phyloP scores from a whole-genome alignment of 2,888 invertebrate genomes.

The Lasioglossum oenotherae region DNA sequence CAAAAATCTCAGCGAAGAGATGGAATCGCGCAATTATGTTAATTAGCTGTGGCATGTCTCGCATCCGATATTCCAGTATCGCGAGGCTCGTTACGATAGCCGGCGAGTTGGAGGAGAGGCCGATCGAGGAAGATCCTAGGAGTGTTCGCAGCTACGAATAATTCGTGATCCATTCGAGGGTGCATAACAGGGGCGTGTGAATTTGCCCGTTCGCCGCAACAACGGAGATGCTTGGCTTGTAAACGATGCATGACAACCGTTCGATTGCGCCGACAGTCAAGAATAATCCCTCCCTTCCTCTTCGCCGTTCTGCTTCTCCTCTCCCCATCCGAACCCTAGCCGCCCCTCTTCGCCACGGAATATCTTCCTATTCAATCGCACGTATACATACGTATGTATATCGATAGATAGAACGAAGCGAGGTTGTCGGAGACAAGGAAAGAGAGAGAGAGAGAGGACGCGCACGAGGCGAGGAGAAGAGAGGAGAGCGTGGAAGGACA shows the following conservation, averaged over 20 bases:
- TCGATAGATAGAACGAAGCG: slow-evolving; percentile 20
- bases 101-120: slow-evolving; percentile 34
- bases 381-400: slow-evolving; percentile 14
- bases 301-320: background rate
- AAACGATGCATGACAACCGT: slow-evolving; percentile 72
- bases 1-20: background rate
- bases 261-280: slow-evolving; percentile 54
- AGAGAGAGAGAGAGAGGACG: slow-evolving; percentile 49
- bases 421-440: slow-evolving; percentile 36
- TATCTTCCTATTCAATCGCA: slow-evolving; percentile 55
- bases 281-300: slow-evolving; percentile 58
- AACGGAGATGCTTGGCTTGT: slow-evolving; percentile 73
- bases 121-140: slow-evolving; percentile 33
- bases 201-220: slow-evolving; percentile 72
- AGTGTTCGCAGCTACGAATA: slow-evolving; percentile 55
- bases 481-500: slow-evolving; percentile 52
- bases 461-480: slow-evolving; percentile 12
- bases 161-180: slow-evolving; percentile 55
- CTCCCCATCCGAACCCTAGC: background rate
- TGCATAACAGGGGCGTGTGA: slow-evolving; percentile 66
- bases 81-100: slow-evolving; percentile 13
- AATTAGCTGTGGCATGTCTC: slow-evolving; percentile 41
- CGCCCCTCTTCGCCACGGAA: slow-evolving; percentile 6
- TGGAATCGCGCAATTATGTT: slow-evolving; percentile 51
- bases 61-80: slow-evolving; percentile 46